phyloP scores from a whole-genome alignment of 2,797 vertebrate species.

The Lithobates sylvaticus region DNA sequence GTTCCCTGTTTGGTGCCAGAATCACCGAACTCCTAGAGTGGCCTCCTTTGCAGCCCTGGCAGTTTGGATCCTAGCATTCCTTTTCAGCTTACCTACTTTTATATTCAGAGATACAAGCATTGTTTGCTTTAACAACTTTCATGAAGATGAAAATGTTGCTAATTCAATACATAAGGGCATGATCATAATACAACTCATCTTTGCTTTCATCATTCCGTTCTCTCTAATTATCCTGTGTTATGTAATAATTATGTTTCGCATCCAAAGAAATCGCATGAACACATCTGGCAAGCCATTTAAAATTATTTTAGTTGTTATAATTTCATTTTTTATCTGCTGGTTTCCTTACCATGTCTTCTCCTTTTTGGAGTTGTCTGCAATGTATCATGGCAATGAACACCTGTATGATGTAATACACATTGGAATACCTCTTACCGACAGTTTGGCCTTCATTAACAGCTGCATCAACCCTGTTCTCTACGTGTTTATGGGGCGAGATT shows the following conservation, averaged over 20 bases:
- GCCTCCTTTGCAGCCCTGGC: constrained; percentile 77
- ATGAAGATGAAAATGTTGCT: background rate
- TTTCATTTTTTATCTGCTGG: constrained; percentile 84
- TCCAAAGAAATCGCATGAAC: constrained; percentile 76
- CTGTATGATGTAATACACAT: accelerated
- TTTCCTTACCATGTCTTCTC: constrained; percentile 81
- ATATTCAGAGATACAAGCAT: constrained; percentile 72
- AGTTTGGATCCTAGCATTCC: constrained; percentile 82
- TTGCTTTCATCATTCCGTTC: constrained; percentile 61
- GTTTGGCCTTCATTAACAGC: constrained; percentile 83
- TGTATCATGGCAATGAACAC: constrained; percentile 62
- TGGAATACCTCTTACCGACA: constrained; percentile 75
- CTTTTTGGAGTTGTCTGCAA: constrained; percentile 73
- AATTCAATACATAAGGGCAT: background rate
- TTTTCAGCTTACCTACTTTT: constrained; percentile 83
- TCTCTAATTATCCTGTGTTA: constrained; percentile 57
- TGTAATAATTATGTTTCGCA: constrained; percentile 72
- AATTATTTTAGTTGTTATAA: constrained; percentile 81
- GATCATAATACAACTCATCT: constrained; percentile 28
- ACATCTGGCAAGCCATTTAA: constrained; percentile 80
- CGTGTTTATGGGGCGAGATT: constrained; percentile 84
- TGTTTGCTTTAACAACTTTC: constrained; percentile 41
- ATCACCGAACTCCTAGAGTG: constrained; percentile 79
- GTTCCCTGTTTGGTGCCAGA: constrained; percentile 87
- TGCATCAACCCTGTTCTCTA: constrained; percentile 84